Conservation (phyloP, 2,797 vertebrate species). For the Heterohyrax brucei region DNA sequence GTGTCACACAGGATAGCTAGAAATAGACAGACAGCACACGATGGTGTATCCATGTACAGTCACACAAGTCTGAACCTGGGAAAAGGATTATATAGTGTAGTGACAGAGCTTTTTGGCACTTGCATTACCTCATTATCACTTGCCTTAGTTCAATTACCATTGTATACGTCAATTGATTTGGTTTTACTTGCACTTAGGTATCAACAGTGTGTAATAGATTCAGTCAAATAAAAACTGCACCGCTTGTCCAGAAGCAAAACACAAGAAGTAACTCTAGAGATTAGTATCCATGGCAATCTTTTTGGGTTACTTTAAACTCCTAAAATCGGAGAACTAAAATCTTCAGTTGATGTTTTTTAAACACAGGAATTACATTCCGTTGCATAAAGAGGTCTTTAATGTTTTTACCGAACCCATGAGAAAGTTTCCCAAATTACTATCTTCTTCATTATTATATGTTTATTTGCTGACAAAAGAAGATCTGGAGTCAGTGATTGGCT, state of each 20-base stretch:
- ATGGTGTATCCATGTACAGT: neutral
- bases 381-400: neutral
- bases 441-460: slow-evolving; percentile 10
- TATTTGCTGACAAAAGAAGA: neutral
- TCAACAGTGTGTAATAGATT: neutral
- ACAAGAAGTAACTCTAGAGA: neutral
- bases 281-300: neutral
- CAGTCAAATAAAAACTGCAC: neutral
- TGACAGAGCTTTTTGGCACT: neutral
- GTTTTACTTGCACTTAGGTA: slow-evolving; percentile 18
- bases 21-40: neutral
- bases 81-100: neutral
- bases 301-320: neutral
- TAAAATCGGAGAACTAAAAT: slow-evolving; percentile 18
- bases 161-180: neutral
- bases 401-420: neutral
- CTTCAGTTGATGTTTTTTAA: neutral
- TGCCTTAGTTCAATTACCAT: slow-evolving; percentile 13
- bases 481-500: neutral
- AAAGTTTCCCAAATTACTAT: slow-evolving; percentile 27
- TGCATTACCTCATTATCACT: slow-evolving; percentile 24
- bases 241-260: neutral
- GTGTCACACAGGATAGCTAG: neutral
- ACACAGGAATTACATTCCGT: neutral
- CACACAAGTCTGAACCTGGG: neutral